These are phyloP conservation scores for Gopherus evgoodei DNA, from an alignment of 2,113 vertebrate genomes.

Conservation along the genomic window DNA sequence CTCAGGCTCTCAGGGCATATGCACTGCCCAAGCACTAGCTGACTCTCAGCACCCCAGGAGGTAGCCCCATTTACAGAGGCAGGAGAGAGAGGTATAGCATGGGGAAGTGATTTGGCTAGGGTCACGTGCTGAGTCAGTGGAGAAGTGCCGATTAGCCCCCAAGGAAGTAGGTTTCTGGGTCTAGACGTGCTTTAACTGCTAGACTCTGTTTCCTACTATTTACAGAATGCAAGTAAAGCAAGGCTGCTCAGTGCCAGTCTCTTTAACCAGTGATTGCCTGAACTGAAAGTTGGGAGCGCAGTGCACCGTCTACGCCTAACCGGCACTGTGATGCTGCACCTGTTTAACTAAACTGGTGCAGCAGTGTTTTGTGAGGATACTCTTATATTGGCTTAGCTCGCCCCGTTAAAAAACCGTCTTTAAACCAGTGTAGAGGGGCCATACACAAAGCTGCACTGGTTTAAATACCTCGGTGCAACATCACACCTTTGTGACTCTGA, in stretches of 20 bases:
- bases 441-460: not conserved
- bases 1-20: not conserved
- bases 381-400: not conserved
- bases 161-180: not conserved
- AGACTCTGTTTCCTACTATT: not conserved
- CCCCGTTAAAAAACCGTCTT: fast-evolving
- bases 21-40: not conserved
- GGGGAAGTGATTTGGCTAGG: not conserved
- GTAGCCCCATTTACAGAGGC: not conserved
- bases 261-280: not conserved
- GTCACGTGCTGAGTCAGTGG: fast-evolving
- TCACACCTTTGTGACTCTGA: not conserved
- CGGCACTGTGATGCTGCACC: not conserved
- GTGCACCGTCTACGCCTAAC: not conserved
- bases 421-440: not conserved
- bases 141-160: fast-evolving
- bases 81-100: not conserved
- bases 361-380: fast-evolving
- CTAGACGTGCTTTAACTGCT: not conserved
- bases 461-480: fast-evolving
- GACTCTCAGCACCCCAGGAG: not conserved
- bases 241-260: not conserved
- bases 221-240: not conserved
- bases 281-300: fast-evolving
- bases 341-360: not conserved